phyloP scores from a whole-genome alignment of 53 echinoderm and acorn worm species.

The Apostichopus leukothele region DNA sequence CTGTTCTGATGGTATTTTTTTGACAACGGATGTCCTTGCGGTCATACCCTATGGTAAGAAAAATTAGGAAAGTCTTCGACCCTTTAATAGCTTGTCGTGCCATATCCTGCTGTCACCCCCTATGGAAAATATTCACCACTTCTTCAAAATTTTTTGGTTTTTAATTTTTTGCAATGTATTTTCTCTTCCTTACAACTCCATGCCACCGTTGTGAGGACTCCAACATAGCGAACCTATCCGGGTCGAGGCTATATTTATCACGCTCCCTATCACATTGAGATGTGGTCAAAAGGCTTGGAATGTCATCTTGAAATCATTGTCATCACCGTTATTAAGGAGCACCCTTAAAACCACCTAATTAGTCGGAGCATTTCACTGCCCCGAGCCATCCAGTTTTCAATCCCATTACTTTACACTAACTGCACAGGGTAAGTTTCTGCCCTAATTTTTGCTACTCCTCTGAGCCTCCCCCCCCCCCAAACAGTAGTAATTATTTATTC shows the following conservation, averaged over 20 bases:
- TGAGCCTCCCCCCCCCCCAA: background rate
- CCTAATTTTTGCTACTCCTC: conserved; percentile 18
- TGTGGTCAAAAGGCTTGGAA: background rate
- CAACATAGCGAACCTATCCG: background rate
- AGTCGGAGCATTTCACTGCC: conserved; percentile 14
- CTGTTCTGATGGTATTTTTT: no score
- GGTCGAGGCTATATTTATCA: conserved; percentile 25
- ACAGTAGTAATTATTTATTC: conserved; percentile 34
- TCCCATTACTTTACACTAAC: no score
- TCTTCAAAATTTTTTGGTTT: no score
- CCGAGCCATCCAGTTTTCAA: background rate
- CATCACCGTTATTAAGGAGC: conserved; percentile 31
- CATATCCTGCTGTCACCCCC: no score
- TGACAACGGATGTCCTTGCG: no score
- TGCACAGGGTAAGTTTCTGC: background rate
- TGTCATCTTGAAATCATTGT: conserved; percentile 35
- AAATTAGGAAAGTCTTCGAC: no score
- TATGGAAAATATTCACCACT: no score
- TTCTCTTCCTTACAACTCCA: no score
- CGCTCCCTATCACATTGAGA: background rate
- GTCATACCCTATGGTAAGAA: no score
- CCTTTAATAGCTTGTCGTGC: no score
- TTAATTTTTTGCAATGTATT: no score
- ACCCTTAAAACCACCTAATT: conserved; percentile 39
- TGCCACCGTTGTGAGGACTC: no score